Evolutionary conservation across 2,113 vertebrate species (phyloP), one percentile per base, ranked within the genome.

Genomic region (Aphyosemion australe): DNA sequence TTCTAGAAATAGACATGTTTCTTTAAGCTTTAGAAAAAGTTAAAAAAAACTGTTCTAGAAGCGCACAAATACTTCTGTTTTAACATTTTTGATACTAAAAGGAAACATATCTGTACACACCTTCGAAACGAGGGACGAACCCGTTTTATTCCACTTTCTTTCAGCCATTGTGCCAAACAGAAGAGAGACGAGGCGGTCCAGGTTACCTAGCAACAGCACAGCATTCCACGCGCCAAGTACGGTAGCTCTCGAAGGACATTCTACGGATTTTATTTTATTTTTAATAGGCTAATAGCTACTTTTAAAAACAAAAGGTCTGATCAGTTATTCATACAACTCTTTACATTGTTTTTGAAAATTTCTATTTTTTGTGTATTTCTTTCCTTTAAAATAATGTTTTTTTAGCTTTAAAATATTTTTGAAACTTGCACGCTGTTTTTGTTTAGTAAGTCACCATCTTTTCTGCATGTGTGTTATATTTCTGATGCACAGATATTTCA

Each of bases 141-240:
- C 8, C 34, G 51, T 85, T 84, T 68, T 75, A 34, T 48, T 11
- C 6, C 1, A 51, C 60, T 54, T 67, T 77, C 65, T 84, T 53
- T 87, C 84, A 12, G 91, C 85, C 91, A 93, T 92, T 19, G 72
- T 74, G 14, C 21, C 48, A 2, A 5, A 34, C 15, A 6, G 16
- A 46, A 14, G 5, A 13, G 41, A 8, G 16, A 16, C 26, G 8
- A 60, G 2, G 54, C 51, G 1, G 32, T 52, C 48, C 19, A 45
- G 47, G 89, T 92, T 82, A 80, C 91, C 12, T 86, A 81, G 90
- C 80, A 91, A 92, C 89, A 4, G 48, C n/a, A 46, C 9, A 13
- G 2, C 41, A 42, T 42, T 37, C 34, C 6, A 12, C 20, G 37
- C 32, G 20, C 16, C 12, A 21, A n/a, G 39, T 79, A 85, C 74